Base-by-base conservation (phyloP, 2,888 invertebrate genomes). In the Magallana nippona region DNA sequence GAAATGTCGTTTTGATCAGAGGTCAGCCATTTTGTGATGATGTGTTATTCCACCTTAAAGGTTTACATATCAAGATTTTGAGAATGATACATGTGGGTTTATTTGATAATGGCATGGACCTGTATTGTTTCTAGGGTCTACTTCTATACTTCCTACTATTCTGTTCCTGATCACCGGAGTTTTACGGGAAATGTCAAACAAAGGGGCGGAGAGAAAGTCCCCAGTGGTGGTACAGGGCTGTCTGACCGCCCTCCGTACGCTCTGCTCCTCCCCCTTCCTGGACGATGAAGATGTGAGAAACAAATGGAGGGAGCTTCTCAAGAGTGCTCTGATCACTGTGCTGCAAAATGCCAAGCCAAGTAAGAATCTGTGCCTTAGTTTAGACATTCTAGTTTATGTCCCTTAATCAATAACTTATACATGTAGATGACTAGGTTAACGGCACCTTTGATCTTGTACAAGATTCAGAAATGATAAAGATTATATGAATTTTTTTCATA, bases 141-240 rank as follows among this genome's bases (percentile, higher is more conserved):
- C 98, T 17, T 96, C 97, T 13, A 96, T 99, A 87, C 95, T 99
- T 84, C 99, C 99, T 3, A 98, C 98, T 0, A 95, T 99, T 84
- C 95, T 99, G n/a, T 98, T 97, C 94, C 95, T 99, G 84, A 96
- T 97, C 1, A 97, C 98, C 10, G 98, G 98, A 83, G 97, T 99
- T 56, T 96, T 99, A 60, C 96, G 97, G 89, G 98, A 98, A 95
- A 96, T 97, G 84, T 96, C 96, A 5, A 87, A 92, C 5, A 96
- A 96, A 55, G 95, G 96, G 22, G 95, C 95, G 17, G 90, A 91
- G 78, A 91, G 90, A 82, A 88, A 89, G 78, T 90, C 90, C 32
- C 96, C 96, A n/a, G 96, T 96, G 55, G 96, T 96, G 27, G 95
- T 96, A 0, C 96, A 97, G 10, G 96, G 97, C 83, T 96, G 97